phyloP scores from a whole-genome alignment of 2,797 vertebrate species.

The Micrastur ruficollis region DNA sequence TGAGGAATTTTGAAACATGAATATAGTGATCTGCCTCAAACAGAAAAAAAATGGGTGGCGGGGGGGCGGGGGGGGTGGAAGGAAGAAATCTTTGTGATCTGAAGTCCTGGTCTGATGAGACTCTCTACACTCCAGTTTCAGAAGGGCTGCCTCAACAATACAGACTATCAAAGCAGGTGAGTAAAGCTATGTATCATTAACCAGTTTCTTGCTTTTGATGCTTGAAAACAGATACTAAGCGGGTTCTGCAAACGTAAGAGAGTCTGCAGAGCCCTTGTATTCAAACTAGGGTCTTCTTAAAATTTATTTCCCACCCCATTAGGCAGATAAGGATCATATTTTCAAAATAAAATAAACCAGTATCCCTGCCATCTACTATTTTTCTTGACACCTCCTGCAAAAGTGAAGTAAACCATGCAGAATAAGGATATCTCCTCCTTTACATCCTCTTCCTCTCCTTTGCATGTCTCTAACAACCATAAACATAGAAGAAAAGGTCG shows the following conservation, averaged over 20 bases:
- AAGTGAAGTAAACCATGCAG: not conserved
- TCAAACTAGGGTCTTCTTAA: not conserved
- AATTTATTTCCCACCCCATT: not conserved
- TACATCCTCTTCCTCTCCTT: not conserved
- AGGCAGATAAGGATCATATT: not conserved
- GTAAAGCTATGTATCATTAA: not conserved
- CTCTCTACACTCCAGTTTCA: not conserved
- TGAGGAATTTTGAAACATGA: conserved; percentile 53
- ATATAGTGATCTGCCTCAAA: conserved; percentile 42
- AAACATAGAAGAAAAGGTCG: not conserved
- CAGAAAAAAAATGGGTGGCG: too few species aligned
- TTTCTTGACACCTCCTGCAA: not conserved
- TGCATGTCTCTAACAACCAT: not conserved
- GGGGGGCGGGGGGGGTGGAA: too few species aligned
- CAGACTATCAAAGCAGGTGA: not conserved
- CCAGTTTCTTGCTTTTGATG: not conserved
- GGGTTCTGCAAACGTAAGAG: not conserved
- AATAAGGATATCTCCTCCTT: not conserved
- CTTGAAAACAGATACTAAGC: not conserved
- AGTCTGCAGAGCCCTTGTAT: not conserved
- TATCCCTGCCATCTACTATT: not conserved
- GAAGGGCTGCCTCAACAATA: conserved; percentile 1
- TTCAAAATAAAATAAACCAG: not conserved
- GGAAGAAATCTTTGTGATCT: conserved; percentile 5
- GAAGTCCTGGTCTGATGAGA: not conserved